Conservation (phyloP, 2,113 vertebrate species). For the Sapayoa aenigma region DNA sequence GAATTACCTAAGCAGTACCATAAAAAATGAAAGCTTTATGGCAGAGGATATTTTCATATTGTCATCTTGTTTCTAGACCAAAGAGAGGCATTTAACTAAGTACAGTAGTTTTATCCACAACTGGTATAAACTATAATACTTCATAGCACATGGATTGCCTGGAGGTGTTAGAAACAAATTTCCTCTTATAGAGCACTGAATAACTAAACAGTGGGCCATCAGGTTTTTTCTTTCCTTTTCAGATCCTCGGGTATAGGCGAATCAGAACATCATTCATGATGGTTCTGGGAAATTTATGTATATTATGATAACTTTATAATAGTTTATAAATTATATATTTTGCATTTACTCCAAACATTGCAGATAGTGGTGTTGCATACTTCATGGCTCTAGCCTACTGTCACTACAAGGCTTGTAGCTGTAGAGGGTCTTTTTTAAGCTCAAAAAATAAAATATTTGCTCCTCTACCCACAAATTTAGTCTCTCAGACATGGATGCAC, state of each 20-base stretch:
- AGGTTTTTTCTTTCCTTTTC: neutral
- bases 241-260: neutral
- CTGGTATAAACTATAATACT: neutral
- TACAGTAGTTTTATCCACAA: neutral
- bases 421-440: neutral
- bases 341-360: neutral
- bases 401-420: neutral
- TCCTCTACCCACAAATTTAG: neutral
- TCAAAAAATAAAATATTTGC: neutral
- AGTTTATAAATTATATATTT: neutral
- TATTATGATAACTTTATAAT: neutral
- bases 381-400: neutral
- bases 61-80: neutral
- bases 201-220: neutral
- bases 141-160: neutral
- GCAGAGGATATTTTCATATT: neutral
- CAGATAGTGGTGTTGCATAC: neutral
- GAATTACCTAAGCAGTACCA: neutral
- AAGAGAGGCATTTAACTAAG: neutral
- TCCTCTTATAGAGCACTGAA: neutral
- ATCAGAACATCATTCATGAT: neutral
- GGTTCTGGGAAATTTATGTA: neutral
- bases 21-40: neutral
- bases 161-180: neutral
- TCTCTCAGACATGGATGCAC: neutral